Percentiles rank a stretch among this genome's conserved stretches.
Evolutionary conservation across 53 echinoderm and acorn worm species (phyloP).

Genomic region (Paracentrotus lividus): DNA sequence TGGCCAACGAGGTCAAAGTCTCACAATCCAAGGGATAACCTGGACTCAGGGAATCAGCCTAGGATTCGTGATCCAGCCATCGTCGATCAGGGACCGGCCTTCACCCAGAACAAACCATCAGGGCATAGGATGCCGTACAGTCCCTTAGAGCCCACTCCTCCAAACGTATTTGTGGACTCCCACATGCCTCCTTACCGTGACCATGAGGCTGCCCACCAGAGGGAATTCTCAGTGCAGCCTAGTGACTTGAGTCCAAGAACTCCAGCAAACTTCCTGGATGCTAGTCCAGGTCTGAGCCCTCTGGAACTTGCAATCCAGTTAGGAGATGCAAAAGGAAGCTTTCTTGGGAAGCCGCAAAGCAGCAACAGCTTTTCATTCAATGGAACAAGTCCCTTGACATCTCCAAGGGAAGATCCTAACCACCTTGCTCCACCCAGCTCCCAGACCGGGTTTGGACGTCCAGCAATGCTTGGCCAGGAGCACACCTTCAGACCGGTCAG

Average conservation of each 20-base stretch:
- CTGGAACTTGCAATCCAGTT: constrained; percentile 74
- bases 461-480: constrained; percentile 17
- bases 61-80: constrained; percentile 58
- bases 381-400: constrained; percentile 54
- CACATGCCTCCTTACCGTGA: constrained; percentile 67
- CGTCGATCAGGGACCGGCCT: constrained; percentile 40
- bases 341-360: constrained; percentile 26
- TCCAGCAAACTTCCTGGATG: constrained; percentile 72
- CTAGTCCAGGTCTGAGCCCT: constrained; percentile 56
- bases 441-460: constrained; percentile 19
- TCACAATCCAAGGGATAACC: constrained; percentile 65
- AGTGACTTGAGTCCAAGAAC: constrained; percentile 77
- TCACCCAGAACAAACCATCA: neutral
- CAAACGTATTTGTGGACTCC: constrained; percentile 44
- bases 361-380: constrained; percentile 46
- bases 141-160: constrained; percentile 23
- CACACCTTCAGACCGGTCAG: constrained; percentile 68
- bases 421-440: constrained; percentile 62
- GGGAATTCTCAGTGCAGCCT: constrained; percentile 69
- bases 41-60: constrained; percentile 66
- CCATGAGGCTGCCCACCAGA: constrained; percentile 43
- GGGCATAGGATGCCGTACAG: constrained; percentile 42
- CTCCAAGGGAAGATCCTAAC: constrained; percentile 61
- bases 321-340: constrained; percentile 61
- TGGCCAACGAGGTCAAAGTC: constrained; percentile 42